Evolutionary conservation across 2,113 vertebrate genomes (phyloP).

Genomic region (Stegastes partitus): DNA sequence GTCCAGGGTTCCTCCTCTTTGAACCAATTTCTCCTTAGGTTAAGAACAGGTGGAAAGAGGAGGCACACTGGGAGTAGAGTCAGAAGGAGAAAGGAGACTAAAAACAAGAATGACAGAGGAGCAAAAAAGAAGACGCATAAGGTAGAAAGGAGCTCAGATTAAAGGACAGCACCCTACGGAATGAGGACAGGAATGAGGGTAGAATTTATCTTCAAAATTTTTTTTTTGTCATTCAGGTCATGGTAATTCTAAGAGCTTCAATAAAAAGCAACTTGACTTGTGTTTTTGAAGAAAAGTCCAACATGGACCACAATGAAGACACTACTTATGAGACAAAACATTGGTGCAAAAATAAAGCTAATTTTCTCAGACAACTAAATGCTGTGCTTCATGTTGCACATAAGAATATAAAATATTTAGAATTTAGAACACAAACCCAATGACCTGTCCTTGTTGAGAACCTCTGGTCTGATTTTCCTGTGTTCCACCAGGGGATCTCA

Average conservation of each 20-base stretch:
- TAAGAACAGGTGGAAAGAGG: constrained; percentile 18
- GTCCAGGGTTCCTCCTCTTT: constrained; percentile 30
- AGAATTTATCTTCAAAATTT: background rate
- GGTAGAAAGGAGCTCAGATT: constrained; percentile 1
- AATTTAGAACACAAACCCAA: background rate
- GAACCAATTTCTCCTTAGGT: constrained; percentile 37
- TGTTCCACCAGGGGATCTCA: constrained; percentile 65
- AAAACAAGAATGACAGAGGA: constrained; percentile 6
- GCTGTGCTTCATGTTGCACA: too few species aligned
- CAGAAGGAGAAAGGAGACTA: background rate
- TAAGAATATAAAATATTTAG: background rate
- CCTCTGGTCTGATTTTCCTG: background rate
- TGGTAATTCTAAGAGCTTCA: too few species aligned
- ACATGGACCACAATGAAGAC: background rate
- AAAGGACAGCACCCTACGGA: background rate
- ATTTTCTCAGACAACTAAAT: background rate
- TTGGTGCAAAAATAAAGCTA: background rate
- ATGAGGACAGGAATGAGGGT: constrained; percentile 4
- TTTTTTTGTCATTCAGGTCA: too few species aligned
- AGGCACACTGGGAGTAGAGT: constrained; percentile 12
- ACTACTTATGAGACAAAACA: background rate
- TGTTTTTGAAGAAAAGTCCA: too few species aligned
- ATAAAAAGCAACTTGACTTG: too few species aligned
- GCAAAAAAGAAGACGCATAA: background rate
- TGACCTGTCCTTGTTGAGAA: too few species aligned